Conservation (phyloP, 2,113 vertebrate species). For the Podilymbus podiceps region DNA sequence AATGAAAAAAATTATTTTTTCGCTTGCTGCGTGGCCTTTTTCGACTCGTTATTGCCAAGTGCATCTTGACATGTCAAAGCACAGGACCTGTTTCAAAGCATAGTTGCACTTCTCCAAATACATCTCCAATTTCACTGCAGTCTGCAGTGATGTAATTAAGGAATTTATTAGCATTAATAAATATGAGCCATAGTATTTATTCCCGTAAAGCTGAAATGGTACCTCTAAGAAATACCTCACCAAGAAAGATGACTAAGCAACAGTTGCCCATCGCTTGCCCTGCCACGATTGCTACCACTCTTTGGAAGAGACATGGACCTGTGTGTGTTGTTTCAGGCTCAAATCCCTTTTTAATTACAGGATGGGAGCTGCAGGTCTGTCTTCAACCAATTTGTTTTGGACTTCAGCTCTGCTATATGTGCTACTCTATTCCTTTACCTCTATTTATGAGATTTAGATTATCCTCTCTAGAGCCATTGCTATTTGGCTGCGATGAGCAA, state of each 20-base stretch:
- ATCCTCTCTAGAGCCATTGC: neutral
- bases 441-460: neutral
- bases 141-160: neutral
- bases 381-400: neutral
- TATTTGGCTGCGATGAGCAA: accelerated
- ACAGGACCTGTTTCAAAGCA: accelerated
- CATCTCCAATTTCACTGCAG: neutral
- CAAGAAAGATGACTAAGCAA: neutral
- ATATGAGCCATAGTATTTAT: neutral
- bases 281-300: accelerated
- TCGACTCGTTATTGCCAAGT: accelerated
- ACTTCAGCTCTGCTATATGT: neutral
- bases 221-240: neutral
- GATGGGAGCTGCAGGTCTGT: neutral
- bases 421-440: neutral
- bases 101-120: neutral
- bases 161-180: neutral
- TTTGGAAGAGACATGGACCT: neutral
- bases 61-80: neutral
- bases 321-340: neutral
- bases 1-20: neutral
- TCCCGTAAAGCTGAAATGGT: neutral
- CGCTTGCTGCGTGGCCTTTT: accelerated
- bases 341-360: neutral
- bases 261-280: neutral